Conservation (phyloP, 2,888 invertebrate species). For the Conus canariensis region DNA sequence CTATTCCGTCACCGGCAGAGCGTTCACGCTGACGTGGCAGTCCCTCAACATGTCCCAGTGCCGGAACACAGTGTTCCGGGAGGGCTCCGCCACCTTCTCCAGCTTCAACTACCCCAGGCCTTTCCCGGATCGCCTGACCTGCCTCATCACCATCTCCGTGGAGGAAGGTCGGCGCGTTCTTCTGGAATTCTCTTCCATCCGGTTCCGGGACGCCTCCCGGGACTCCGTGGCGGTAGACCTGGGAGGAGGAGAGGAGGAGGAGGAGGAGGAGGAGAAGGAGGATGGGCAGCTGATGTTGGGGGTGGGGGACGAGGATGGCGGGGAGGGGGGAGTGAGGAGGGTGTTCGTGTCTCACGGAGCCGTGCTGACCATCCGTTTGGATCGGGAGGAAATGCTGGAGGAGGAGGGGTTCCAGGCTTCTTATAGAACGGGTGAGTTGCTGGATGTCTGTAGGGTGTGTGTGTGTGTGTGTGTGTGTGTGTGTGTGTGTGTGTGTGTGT, state of each 20-base stretch:
- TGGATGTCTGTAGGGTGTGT: not conserved
- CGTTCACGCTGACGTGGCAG: slow-evolving; percentile 55
- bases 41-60: slow-evolving; percentile 45
- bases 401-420: slow-evolving; percentile 36
- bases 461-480: slow-evolving; percentile 34
- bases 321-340: not conserved
- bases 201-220: not conserved
- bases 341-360: slow-evolving; percentile 22
- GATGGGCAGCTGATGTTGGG: not conserved
- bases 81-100: slow-evolving; percentile 82
- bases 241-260: slow-evolving; percentile 2
- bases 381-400: not conserved
- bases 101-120: slow-evolving; percentile 86
- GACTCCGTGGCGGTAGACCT: slow-evolving; percentile 1
- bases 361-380: not conserved
- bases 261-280: not conserved
- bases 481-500: slow-evolving; percentile 23
- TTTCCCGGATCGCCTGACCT: slow-evolving; percentile 87
- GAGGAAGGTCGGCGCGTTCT: slow-evolving; percentile 85
- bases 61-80: not conserved
- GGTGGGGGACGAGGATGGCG: not conserved
- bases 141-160: slow-evolving; percentile 85
- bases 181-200: slow-evolving; percentile 41
- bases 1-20: slow-evolving; percentile 49
- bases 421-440: slow-evolving; percentile 27